Percentiles rank a stretch among this genome's conserved stretches.
Conservation (phyloP, 2,888 invertebrate species). For the Sialis lutaria region DNA sequence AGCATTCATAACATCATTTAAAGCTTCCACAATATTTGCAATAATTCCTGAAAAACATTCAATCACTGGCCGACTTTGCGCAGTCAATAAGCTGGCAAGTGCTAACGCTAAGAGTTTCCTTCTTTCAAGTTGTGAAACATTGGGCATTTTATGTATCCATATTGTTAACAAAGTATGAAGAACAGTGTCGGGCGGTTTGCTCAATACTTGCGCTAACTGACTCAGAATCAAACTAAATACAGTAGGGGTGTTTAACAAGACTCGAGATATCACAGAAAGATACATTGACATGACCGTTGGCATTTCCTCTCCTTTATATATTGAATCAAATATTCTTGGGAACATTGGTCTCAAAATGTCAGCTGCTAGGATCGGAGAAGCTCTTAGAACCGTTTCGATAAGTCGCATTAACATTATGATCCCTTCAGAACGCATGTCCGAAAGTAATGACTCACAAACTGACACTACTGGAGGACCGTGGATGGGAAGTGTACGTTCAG, state of each 20-base stretch:
- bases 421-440: slow-evolving; percentile 62
- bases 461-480: slow-evolving; percentile 54
- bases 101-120: slow-evolving; percentile 52
- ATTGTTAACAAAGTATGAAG: slow-evolving; percentile 53
- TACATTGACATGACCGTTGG: slow-evolving; percentile 62
- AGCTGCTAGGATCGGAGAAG: slow-evolving; percentile 54
- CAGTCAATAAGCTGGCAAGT: slow-evolving; percentile 48
- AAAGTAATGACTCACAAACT: slow-evolving; percentile 51
- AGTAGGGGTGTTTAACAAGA: slow-evolving; percentile 50
- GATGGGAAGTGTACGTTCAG: slow-evolving; percentile 56
- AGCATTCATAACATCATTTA: slow-evolving; percentile 62
- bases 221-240: slow-evolving; percentile 41
- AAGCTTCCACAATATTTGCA: slow-evolving; percentile 52
- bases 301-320: slow-evolving; percentile 50
- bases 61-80: slow-evolving; percentile 48
- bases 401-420: slow-evolving; percentile 53
- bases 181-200: slow-evolving; percentile 41
- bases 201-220: slow-evolving; percentile 26
- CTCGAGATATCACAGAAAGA: slow-evolving; percentile 59
- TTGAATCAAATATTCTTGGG: slow-evolving; percentile 39
- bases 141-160: slow-evolving; percentile 65
- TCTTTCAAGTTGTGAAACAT: slow-evolving; percentile 60
- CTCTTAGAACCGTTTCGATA: slow-evolving; percentile 60
- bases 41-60: slow-evolving; percentile 57
- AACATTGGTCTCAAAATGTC: slow-evolving; percentile 48